A percentile compares a stretch with the other conserved stretches of the same genome.
These are phyloP conservation scores for Babyrousa celebensis DNA, from an alignment of 2,797 vertebrate species.

Conservation along the genomic window DNA sequence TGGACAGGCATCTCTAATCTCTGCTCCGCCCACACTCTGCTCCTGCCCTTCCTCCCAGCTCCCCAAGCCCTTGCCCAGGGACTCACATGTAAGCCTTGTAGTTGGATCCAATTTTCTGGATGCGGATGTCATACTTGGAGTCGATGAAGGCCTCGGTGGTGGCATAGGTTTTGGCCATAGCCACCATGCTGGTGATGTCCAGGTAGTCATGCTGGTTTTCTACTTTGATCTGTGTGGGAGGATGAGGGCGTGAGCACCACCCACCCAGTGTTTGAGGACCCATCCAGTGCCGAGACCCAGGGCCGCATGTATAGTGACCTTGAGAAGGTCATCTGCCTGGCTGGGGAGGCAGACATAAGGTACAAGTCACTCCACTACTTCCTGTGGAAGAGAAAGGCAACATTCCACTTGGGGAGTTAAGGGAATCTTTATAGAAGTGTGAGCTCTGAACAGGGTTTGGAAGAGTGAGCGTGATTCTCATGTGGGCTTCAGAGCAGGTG, in stretches of 20 bases:
- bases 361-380: no score
- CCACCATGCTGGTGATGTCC: constrained; percentile 98
- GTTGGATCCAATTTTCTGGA: constrained; percentile 99
- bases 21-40: background rate
- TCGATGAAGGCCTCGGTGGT: constrained; percentile 97
- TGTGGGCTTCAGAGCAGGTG: accelerated
- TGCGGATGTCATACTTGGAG: constrained; percentile 98
- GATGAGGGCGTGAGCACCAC: background rate
- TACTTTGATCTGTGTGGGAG: constrained; percentile 95
- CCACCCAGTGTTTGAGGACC: accelerated
- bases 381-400: background rate
- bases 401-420: background rate
- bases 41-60: background rate
- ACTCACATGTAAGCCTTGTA: constrained; percentile 99
- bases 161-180: constrained; percentile 97
- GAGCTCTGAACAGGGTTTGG: background rate
- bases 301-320: accelerated
- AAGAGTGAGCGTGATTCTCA: background rate
- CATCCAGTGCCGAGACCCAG: background rate
- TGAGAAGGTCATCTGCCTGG: background rate
- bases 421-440: background rate
- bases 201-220: constrained; percentile 97
- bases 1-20: accelerated
- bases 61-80: accelerated
- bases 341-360: background rate